Percentiles rank a stretch among this genome's conserved stretches.
phyloP scores from a whole-genome alignment of 2,113 vertebrate species.

The Nansenia antarctica region DNA sequence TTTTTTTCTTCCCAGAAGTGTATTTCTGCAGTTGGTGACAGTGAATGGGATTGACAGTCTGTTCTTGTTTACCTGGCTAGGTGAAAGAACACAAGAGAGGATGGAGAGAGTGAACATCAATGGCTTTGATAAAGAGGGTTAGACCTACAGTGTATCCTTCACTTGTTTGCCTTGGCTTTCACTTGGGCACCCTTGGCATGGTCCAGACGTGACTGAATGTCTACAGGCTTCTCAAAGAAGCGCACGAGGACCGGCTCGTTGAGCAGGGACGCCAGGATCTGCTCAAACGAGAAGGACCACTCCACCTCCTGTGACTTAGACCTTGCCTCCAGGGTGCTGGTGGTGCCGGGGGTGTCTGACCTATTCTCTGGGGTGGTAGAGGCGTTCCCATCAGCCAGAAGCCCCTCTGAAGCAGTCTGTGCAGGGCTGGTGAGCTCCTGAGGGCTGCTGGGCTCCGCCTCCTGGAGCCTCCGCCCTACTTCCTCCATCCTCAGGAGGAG shows the following conservation, averaged over 20 bases:
- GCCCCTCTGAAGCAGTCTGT: conserved; percentile 8
- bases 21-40: neutral
- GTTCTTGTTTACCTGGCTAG: neutral
- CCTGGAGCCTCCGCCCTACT: conserved; percentile 71
- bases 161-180: conserved; percentile 73
- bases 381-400: conserved; percentile 32
- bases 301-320: conserved; percentile 63
- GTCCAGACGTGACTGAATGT: conserved; percentile 81
- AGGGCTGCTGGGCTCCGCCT: conserved; percentile 53
- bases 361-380: conserved; percentile 29
- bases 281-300: conserved; percentile 97
- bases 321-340: conserved; percentile 41
- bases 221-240: conserved; percentile 89
- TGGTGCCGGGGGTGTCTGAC: conserved; percentile 45
- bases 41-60: neutral
- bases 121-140: conserved; percentile 28
- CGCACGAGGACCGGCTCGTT: conserved; percentile 89
- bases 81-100: conserved; percentile 12
- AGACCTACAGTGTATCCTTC: conserved; percentile 13
- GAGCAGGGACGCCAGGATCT: conserved; percentile 92
- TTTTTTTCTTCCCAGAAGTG: neutral
- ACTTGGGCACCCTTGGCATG: conserved; percentile 82
- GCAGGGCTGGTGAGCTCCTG: conserved; percentile 27
- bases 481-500: conserved; percentile 80
- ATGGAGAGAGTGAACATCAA: conserved; percentile 3